A percentile compares a stretch with the other conserved stretches of the same genome.
Evolutionary conservation across 2,113 vertebrate species (phyloP).

Genomic region (Oceanites oceanicus): DNA sequence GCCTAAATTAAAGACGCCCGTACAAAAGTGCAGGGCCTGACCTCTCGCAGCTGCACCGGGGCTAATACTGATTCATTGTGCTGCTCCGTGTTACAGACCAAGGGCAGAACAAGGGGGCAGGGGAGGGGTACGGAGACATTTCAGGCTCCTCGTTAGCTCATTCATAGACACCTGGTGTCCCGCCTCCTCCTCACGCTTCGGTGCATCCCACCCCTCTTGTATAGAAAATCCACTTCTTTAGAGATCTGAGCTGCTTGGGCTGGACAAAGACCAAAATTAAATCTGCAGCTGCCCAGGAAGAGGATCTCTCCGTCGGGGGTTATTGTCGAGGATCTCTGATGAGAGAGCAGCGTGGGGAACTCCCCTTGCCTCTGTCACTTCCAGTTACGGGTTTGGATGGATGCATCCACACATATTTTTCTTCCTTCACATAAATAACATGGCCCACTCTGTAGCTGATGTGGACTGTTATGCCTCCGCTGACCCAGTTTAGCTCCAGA

Average conservation of each 20-base stretch:
- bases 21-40: background rate
- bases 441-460: background rate
- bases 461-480: background rate
- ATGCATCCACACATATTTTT: background rate
- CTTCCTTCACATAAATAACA: background rate
- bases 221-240: background rate
- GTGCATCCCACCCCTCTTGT: background rate
- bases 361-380: background rate
- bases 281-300: conserved; percentile 13
- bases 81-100: background rate
- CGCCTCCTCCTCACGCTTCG: conserved; percentile 19
- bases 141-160: background rate
- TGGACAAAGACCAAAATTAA: conserved; percentile 35
- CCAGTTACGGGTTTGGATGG: conserved; percentile 8
- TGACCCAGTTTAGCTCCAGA: background rate
- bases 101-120: background rate
- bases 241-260: background rate
- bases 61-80: conserved; percentile 1
- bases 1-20: background rate
- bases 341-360: accelerated
- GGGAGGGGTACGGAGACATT: background rate
- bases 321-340: background rate
- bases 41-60: background rate
- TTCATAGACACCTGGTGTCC: conserved; percentile 49
- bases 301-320: background rate